Evolutionary conservation across 2,113 vertebrate genomes (phyloP).

Genomic region (Phalacrocorax pelagicus): DNA sequence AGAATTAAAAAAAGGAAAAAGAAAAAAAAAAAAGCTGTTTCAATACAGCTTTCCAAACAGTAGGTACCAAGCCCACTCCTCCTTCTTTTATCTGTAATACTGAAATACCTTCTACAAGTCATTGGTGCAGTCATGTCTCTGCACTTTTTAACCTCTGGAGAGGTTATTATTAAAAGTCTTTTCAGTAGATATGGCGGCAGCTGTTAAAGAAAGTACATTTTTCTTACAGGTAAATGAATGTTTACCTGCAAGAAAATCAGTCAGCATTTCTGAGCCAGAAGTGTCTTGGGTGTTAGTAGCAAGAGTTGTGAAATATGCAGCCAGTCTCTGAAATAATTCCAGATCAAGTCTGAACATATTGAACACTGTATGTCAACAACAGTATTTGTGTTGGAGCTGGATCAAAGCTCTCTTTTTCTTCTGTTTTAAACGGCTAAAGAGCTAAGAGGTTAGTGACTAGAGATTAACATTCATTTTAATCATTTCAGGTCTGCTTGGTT

Average conservation of each 20-base stretch:
- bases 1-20: neutral
- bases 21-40: neutral
- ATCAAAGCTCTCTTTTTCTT: conserved; percentile 57
- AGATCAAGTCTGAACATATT: conserved; percentile 11
- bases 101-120: conserved; percentile 25
- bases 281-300: conserved; percentile 17
- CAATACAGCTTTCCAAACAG: conserved; percentile 61
- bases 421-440: conserved; percentile 36
- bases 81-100: conserved; percentile 1
- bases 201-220: neutral
- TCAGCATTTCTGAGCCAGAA: conserved; percentile 25
- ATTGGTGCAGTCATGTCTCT: conserved; percentile 12
- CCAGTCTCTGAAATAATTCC: conserved; percentile 18
- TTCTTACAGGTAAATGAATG: conserved; percentile 22
- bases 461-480: conserved; percentile 14
- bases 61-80: neutral
- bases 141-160: conserved; percentile 30
- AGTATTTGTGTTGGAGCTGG: conserved; percentile 62
- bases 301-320: conserved; percentile 28
- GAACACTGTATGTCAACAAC: neutral
- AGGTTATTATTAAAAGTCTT: conserved; percentile 30
- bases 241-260: conserved; percentile 28
- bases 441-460: conserved; percentile 39
- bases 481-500: neutral
- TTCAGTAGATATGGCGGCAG: conserved; percentile 1